phyloP scores from a whole-genome alignment of 30 jellyfish, hydroid and myxozoan genomes.

The Pelagia noctiluca region DNA sequence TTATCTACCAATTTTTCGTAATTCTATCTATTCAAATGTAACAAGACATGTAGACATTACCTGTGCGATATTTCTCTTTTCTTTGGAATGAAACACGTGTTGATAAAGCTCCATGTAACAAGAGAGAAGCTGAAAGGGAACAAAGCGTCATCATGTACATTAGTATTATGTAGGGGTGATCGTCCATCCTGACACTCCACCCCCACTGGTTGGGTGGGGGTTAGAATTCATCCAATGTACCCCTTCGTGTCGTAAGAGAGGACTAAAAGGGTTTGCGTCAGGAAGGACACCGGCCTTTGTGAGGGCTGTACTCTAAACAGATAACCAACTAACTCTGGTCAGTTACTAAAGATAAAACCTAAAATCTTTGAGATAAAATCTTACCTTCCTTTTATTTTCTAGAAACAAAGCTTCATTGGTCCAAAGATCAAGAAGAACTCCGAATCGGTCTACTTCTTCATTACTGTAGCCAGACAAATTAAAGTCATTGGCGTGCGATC shows the following conservation, averaged over 20 bases:
- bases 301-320: too few relatives aligned
- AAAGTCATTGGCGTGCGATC: slow-evolving; percentile 41
- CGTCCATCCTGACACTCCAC: too few relatives aligned
- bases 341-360: too few relatives aligned
- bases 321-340: too few relatives aligned
- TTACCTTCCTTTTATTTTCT: slow-evolving; percentile 82
- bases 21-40: too few relatives aligned
- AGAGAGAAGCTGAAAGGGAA: slow-evolving; percentile 58
- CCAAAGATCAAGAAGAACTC: slow-evolving; percentile 82
- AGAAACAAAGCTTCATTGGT: slow-evolving; percentile 67
- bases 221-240: too few relatives aligned
- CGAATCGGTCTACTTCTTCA: slow-evolving; percentile 77
- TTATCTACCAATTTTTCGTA: too few relatives aligned
- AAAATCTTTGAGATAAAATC: too few relatives aligned
- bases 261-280: not conserved
- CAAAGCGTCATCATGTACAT: not conserved
- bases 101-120: slow-evolving; percentile 81
- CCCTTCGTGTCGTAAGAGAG: too few relatives aligned
- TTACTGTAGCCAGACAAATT: slow-evolving; percentile 47
- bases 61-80: slow-evolving; percentile 70
- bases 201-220: too few relatives aligned
- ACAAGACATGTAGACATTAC: slow-evolving; percentile 46
- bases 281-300: not conserved
- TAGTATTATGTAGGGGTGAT: too few relatives aligned
- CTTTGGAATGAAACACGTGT: slow-evolving; percentile 67